These are phyloP conservation scores for Euphonia xanthogaster DNA, from an alignment of 2,797 vertebrate genomes.

Conservation along the genomic window DNA sequence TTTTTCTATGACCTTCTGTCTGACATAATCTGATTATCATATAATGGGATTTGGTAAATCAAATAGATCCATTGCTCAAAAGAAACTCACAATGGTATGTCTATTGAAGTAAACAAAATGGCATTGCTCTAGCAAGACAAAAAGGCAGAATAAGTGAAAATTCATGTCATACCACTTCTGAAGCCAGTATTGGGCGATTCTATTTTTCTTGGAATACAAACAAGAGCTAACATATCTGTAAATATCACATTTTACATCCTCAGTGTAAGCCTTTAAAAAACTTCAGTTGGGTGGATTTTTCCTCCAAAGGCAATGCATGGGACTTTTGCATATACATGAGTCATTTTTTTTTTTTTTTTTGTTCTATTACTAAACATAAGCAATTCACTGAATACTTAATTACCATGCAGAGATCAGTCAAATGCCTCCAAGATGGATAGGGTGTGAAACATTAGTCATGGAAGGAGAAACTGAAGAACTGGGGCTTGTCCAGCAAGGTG, in stretches of 20 bases:
- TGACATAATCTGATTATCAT: background rate
- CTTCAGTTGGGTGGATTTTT: background rate
- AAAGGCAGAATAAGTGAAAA: background rate
- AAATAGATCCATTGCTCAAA: background rate
- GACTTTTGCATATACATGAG: background rate
- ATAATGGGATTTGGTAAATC: background rate
- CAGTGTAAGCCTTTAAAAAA: background rate
- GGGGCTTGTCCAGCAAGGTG: background rate
- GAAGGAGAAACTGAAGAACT: background rate
- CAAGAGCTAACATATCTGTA: background rate
- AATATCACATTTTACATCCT: background rate
- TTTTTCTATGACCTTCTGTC: background rate
- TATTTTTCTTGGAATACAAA: background rate
- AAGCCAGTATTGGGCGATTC: background rate
- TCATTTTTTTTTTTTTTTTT: background rate
- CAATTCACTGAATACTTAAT: background rate
- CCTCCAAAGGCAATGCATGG: fast-evolving
- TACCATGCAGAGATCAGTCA: background rate
- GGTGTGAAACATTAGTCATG: background rate
- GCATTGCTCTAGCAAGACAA: background rate
- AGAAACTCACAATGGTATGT: background rate
- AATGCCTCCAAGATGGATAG: background rate
- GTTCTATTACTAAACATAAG: background rate
- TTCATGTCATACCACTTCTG: background rate
- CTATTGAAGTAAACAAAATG: background rate